Percentiles rank a stretch among this genome's conserved stretches.
phyloP scores from a whole-genome alignment of 2,113 vertebrate species.

The Pelecanoides urinatrix region DNA sequence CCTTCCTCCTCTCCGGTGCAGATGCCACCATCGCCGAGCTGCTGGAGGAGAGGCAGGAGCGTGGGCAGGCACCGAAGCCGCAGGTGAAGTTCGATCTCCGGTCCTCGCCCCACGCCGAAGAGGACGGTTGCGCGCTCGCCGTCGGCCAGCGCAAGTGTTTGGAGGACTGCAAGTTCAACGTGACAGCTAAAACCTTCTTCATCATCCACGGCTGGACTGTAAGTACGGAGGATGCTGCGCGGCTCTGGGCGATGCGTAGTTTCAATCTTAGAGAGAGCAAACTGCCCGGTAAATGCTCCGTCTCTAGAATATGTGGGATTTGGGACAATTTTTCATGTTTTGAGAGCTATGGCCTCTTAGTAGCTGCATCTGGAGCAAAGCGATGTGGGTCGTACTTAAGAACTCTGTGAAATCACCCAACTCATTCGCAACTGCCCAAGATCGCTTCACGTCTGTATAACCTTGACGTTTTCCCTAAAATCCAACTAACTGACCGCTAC shows the following conservation, averaged over 20 bases:
- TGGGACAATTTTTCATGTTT: background rate
- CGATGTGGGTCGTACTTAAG: background rate
- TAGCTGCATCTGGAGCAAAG: background rate
- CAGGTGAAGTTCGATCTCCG: slow-evolving; percentile 80
- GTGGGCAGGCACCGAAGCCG: background rate
- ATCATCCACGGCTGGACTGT: slow-evolving; percentile 97
- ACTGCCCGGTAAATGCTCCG: accelerated
- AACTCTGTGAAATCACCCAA: background rate
- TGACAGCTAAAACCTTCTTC: slow-evolving; percentile 87
- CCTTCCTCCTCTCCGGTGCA: background rate
- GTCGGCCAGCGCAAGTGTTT: slow-evolving; percentile 63
- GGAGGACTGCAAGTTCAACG: slow-evolving; percentile 85
- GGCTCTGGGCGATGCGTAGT: accelerated
- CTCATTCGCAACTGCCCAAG: background rate
- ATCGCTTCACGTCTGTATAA: accelerated
- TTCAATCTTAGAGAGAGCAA: accelerated
- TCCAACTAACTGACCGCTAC: accelerated
- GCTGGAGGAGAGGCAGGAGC: background rate
- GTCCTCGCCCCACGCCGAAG: slow-evolving; percentile 69
- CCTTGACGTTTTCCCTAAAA: background rate
- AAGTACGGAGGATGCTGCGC: background rate
- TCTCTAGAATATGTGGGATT: accelerated
- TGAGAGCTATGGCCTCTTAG: accelerated
- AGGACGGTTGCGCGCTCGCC: slow-evolving; percentile 81
- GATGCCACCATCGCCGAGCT: background rate